Evolutionary conservation across 1,140 invertebrate genomes (phyloP).

Genomic region (Neuroterus valhalla): DNA sequence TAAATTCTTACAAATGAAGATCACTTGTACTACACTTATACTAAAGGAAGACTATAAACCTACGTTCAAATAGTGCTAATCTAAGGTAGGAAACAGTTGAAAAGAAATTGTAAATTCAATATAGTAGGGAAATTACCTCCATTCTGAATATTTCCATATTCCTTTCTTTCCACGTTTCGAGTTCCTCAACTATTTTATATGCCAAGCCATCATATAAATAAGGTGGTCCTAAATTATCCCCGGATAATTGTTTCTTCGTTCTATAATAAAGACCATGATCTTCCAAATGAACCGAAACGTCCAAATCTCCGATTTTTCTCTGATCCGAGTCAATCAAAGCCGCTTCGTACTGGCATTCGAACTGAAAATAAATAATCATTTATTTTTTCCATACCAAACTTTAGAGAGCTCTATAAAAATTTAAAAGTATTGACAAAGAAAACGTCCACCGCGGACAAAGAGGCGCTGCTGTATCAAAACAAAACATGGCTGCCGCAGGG

Average conservation of each 20-base stretch:
- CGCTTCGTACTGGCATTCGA: conserved; percentile 59
- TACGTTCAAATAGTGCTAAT: too few relatives aligned
- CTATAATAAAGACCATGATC: conserved; percentile 65
- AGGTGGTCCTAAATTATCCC: conserved; percentile 69
- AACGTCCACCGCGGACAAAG: too few relatives aligned
- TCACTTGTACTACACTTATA: too few relatives aligned
- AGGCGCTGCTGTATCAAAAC: too few relatives aligned
- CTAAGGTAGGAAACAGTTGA: too few relatives aligned
- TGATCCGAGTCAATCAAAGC: conserved; percentile 55
- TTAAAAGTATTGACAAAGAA: too few relatives aligned
- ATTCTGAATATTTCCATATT: conserved; percentile 73
- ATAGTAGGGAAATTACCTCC: conserved; percentile 59
- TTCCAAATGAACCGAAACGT: conserved; percentile 63
- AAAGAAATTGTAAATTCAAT: too few relatives aligned
- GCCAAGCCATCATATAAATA: conserved; percentile 73
- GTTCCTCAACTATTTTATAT: conserved; percentile 74
- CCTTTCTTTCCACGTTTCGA: conserved; percentile 76
- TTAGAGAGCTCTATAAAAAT: not conserved
- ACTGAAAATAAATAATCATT: conserved; percentile 45
- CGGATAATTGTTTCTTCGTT: conserved; percentile 55
- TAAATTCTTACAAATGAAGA: too few relatives aligned
- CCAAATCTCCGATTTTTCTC: conserved; percentile 59
- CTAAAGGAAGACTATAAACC: too few relatives aligned
- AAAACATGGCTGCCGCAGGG: too few relatives aligned
- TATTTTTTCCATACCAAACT: conserved; percentile 9